These are phyloP conservation scores for Mechanitis messenoides DNA, from an alignment of 2,888 invertebrate species.

Conservation along the genomic window DNA sequence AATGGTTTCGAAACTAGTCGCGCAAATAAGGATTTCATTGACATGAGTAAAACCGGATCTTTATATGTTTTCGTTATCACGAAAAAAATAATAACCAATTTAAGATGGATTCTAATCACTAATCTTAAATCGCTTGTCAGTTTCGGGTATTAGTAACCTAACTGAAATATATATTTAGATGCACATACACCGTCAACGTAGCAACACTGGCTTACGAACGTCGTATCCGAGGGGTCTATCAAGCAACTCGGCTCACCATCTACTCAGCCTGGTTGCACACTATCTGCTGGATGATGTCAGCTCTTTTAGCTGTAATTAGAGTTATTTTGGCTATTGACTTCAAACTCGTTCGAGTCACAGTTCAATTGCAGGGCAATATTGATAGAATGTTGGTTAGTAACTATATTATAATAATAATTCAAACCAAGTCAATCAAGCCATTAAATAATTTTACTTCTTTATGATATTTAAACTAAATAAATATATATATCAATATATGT, in stretches of 20 bases:
- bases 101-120: neutral
- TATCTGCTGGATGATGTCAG: constrained; percentile 59
- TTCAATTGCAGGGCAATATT: constrained; percentile 50
- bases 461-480: no score
- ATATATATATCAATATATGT: no score
- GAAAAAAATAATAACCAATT: no score
- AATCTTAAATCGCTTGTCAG: neutral
- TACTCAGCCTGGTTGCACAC: constrained; percentile 67
- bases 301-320: constrained; percentile 46
- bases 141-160: neutral
- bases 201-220: constrained; percentile 62
- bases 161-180: constrained; percentile 35
- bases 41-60: no score
- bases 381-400: constrained; percentile 57
- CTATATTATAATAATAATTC: no score
- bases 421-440: no score
- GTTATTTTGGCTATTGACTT: constrained; percentile 62
- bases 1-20: no score
- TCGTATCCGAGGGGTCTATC: constrained; percentile 65
- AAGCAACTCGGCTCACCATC: constrained; percentile 59
- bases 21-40: no score
- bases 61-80: no score
- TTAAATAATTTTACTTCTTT: no score
- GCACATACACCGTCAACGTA: constrained; percentile 62
- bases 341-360: constrained; percentile 54